Evolutionary conservation across 2,888 invertebrate species (phyloP).

Genomic region (Cataglyphis altisquamis): DNA sequence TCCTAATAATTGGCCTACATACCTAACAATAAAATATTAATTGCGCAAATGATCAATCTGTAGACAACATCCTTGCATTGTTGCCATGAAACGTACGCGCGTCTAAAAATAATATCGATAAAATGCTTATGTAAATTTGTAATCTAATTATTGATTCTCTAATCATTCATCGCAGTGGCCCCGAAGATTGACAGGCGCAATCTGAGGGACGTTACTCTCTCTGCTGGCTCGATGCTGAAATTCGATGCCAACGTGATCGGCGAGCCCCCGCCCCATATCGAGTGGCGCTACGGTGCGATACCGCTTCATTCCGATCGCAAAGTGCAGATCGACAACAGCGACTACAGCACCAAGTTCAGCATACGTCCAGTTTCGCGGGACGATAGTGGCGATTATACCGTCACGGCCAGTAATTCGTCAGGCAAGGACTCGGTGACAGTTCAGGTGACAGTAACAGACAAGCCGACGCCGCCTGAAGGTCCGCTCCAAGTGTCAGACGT

Average conservation of each 20-base stretch:
- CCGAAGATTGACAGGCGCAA: constrained; percentile 98
- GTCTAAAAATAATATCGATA: constrained; percentile 32
- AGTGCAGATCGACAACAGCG: constrained; percentile 93
- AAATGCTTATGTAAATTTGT: constrained; percentile 27
- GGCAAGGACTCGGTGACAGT: constrained; percentile 95
- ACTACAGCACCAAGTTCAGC: constrained; percentile 95
- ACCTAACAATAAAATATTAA: constrained; percentile 7
- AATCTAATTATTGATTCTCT: constrained; percentile 40
- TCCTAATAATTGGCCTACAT: neutral
- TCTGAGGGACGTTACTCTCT: constrained; percentile 95
- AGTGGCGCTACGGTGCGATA: constrained; percentile 96
- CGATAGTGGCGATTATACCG: constrained; percentile 95
- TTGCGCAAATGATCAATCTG: constrained; percentile 4
- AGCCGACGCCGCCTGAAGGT: constrained; percentile 95
- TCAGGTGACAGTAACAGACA: constrained; percentile 94
- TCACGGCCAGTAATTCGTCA: constrained; percentile 94
- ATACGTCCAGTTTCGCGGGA: constrained; percentile 93
- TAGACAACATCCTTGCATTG: constrained; percentile 16
- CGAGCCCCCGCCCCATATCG: constrained; percentile 97
- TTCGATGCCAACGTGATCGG: constrained; percentile 97
- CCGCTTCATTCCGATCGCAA: constrained; percentile 91
- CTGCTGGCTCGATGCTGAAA: constrained; percentile 97
- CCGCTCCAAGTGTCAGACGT: constrained; percentile 96
- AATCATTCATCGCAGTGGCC: constrained; percentile 89
- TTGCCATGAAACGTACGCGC: neutral